Evolutionary conservation across 1,140 invertebrate species (phyloP).

Genomic region (Lucilia cuprina): DNA sequence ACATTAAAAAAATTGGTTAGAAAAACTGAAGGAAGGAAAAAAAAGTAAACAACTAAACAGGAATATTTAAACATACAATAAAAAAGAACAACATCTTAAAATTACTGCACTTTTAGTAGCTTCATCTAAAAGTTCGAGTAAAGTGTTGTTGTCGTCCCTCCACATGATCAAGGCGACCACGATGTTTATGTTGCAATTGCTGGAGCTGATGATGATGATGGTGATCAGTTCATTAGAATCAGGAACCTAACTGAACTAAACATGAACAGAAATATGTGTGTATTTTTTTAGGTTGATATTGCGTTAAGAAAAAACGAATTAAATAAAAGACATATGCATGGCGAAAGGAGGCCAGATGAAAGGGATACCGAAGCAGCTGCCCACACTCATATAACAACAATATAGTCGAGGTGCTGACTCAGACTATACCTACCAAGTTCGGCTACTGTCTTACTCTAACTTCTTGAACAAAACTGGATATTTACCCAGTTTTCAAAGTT

Average conservation of each 20-base stretch:
- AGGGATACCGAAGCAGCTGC: too few relatives aligned
- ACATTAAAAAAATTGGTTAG: constrained; percentile 38
- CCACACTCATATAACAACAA: too few relatives aligned
- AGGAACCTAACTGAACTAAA: constrained; percentile 32
- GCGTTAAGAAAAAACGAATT: not conserved
- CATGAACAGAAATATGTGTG: constrained; percentile 22
- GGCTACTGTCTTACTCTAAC: too few relatives aligned
- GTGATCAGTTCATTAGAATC: constrained; percentile 26
- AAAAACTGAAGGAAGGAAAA: constrained; percentile 13
- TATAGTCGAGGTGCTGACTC: too few relatives aligned
- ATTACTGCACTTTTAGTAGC: constrained; percentile 8
- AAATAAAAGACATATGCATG: not conserved
- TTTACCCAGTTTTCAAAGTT: too few relatives aligned
- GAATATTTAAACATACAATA: not conserved
- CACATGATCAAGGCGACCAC: constrained; percentile 23
- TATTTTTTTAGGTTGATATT: not conserved
- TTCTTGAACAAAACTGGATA: too few relatives aligned
- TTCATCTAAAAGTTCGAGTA: constrained; percentile 5
- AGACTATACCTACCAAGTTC: too few relatives aligned
- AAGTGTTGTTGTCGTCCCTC: constrained; percentile 19
- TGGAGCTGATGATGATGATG: constrained; percentile 17
- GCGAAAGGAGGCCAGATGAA: not conserved
- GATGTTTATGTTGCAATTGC: not conserved
- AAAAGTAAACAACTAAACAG: not conserved
- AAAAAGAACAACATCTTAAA: not conserved